Base-by-base conservation (phyloP, 2,888 invertebrate genomes). In the Leptopilina drosophilae region DNA sequence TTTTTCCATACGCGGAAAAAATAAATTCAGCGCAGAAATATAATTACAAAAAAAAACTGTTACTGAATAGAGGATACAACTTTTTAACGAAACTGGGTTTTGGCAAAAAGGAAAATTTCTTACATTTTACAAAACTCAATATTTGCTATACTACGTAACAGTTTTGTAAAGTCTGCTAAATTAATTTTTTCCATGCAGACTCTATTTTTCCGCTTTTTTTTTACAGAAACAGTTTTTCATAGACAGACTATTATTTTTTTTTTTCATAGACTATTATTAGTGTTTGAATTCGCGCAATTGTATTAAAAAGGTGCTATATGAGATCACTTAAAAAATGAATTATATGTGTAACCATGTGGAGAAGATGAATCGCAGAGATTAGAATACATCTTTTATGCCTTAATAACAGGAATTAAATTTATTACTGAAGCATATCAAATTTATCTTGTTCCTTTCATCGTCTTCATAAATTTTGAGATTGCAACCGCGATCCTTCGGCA, bases 351-450 rank as follows among this genome's bases (percentile, higher is more conserved):
- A 11, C 12, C 49, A 49, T 49, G 49, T 49, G 49, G 49, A 49
- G 12, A 49, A 49, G 62, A 62, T 62, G 62, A 62, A 62, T 62
- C 62, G 15, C 62, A 62, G 20, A 62, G 62, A 62, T 62, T 62
- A 62, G 62, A 62, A 62, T 15, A 20, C 62, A 62, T 62, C 62
- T 62, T 62, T 62, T 62, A 62, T 62, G 62, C 62, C 20, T 62
- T 62, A 62, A 62, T 62, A 62, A 62, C 62, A 62, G 62, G 62
- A 62, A 64, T 64, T 64, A 64, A 64, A 64, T 26, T 64, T 64
- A 64, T 64, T 64, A 64, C 40, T 64, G 64, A 64, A 64, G 64
- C 33, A 64, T 64, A 64, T 64, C 64, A 64, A 64, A 26, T 64
- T 64, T 64, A 64, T 64, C 64, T 40, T 64, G 14, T 64, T 40